Evolutionary conservation across 2,113 vertebrate species (phyloP).

Genomic region (Puffinus mauretanicus): DNA sequence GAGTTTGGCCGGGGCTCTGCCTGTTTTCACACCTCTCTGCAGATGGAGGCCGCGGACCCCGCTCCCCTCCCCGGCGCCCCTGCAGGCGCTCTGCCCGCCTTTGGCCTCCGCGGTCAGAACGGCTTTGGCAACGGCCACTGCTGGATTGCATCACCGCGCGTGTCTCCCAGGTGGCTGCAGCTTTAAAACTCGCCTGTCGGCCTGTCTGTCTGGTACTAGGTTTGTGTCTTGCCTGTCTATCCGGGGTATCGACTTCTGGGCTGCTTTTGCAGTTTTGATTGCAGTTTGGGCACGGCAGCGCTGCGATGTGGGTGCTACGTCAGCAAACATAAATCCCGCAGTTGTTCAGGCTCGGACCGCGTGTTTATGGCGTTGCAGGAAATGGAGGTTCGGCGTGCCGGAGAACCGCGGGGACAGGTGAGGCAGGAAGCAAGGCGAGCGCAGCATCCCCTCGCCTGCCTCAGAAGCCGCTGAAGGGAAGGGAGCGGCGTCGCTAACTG

Average conservation of each 20-base stretch:
- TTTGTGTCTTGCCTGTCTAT: not conserved
- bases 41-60: not conserved
- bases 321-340: not conserved
- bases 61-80: not conserved
- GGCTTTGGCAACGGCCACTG: slow-evolving; percentile 31
- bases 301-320: not conserved
- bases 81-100: not conserved
- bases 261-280: not conserved
- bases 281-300: not conserved
- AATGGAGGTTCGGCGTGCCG: not conserved
- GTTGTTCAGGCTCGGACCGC: not conserved
- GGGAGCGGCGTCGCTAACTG: not conserved
- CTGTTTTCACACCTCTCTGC: slow-evolving; percentile 35
- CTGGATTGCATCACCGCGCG: slow-evolving; percentile 16
- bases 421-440: not conserved
- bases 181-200: not conserved
- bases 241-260: not conserved
- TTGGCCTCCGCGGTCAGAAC: slow-evolving; percentile 1
- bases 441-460: not conserved
- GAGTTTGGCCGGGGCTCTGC: slow-evolving; percentile 11
- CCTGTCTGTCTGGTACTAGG: not conserved
- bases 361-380: not conserved
- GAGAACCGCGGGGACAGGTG: not conserved
- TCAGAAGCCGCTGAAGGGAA: not conserved
- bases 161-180: slow-evolving; percentile 48